Base-by-base conservation (phyloP, 2,888 invertebrate species). In the Helleia helle region DNA sequence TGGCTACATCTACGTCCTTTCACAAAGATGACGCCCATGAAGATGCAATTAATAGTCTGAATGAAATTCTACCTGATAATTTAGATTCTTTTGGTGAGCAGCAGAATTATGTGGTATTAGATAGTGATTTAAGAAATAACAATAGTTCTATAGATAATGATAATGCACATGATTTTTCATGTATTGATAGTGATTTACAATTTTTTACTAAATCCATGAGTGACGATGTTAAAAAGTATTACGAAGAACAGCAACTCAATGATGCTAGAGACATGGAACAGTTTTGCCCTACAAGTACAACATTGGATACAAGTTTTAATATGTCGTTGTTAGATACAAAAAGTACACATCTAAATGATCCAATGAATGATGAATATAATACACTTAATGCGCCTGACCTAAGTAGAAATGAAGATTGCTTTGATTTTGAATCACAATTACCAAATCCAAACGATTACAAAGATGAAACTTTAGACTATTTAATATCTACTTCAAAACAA, bases 191-290 rank as follows among this genome's bases (percentile, higher is more conserved):
- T 14, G 84, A 84, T 40, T 79, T 83, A 81, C 81, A 83, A 46
- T 84, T 74, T 48, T 83, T 83, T 27, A 81, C 81, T 0, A 83
- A 83, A 54, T 76, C 81, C 18, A 79, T 84, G 75, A 81, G 77
- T 41, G 83, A 84, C 39, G 84, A 84, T 38, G 81, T 84, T 0
- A 83, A 81, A 48, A 81, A 83, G 50, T 84, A 75, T 59, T 84
- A 84, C 41, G 72, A 76, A 51, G 81, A 81, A 40, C 79, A 76
- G 42, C 77, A 74, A 36, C 48, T 83, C 4, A 68, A 58, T 37
- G 81, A 81, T 45, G 57, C 71, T 1, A 65, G 76, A 47, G 71
- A 62, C 5, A 69, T 77, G 57, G 81, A 77, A 42, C 77, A 79
- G 44, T 56, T 80, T 11, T 81, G 83, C 48, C 77, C 81, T 6